Base-by-base conservation (phyloP, 2,888 invertebrate species). In the Drosophila aldrichi region DNA sequence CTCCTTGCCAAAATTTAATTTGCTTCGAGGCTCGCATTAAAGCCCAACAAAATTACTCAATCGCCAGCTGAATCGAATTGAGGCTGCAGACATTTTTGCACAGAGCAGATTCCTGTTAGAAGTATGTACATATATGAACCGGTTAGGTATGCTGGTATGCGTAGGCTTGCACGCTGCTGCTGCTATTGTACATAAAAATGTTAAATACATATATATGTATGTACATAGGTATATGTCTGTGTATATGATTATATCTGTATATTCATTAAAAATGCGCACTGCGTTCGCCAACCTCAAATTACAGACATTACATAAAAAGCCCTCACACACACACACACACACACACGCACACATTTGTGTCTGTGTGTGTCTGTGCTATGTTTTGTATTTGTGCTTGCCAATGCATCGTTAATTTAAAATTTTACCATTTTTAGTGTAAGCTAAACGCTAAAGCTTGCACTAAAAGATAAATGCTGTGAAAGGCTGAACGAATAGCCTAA, bases 261-360 rank as follows among this genome's bases (percentile, higher is more conserved):
- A 74, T 76, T 60, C 75, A 79, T 84, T 89, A 79, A 61, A 88
- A 79, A 88, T 87, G 76, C 88, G 73, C 71, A 64, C 68, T 70
- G 88, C 79, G 89, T 83, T 70, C 64, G 68, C 62, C 88, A 81
- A 82, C 82, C 76, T 82, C 88, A 84, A 89, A 84, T 84, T 84
- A 84, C 88, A 74, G 80, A 77, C 74, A 76, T 88, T 88, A 88
- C 74, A 84, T 82, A 68, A 77, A 74, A 88, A 73, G 55, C 57
- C 62, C 56, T 44, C 66, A 72, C 70, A 74, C 44, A 59, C 71
- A 55, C 57, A 55, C 36, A 22, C 20, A 22, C 20, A 22, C 20
- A 22, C n/a, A n/a, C n/a, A n/a, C n/a, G n/a, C n/a, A n/a, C n/a
- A n/a, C n/a, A n/a, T 67, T 22, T 65, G 56, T 61, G 43, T 59